Conservation (phyloP, 2,113 vertebrate species). For the Ploceus nigricollis region DNA sequence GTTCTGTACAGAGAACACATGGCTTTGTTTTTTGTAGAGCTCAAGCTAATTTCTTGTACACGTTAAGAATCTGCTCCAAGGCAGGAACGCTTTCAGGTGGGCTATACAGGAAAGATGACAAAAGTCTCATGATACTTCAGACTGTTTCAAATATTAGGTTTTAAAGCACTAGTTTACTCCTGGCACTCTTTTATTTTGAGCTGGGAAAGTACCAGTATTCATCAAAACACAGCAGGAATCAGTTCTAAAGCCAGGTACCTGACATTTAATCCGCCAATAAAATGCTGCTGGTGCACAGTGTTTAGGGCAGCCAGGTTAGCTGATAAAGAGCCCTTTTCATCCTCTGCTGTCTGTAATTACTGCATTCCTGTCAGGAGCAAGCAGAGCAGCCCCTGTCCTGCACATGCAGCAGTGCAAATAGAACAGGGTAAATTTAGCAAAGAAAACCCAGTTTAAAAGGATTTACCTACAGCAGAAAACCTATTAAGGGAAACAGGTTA, state of each 20-base stretch:
- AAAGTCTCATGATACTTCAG: not conserved
- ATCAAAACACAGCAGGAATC: slow-evolving; percentile 28
- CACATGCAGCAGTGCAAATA: not conserved
- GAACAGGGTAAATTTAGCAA: not conserved
- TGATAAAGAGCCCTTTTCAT: not conserved
- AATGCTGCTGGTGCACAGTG: not conserved
- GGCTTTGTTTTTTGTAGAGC: not conserved
- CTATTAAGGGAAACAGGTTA: not conserved
- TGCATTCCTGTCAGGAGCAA: not conserved
- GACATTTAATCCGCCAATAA: slow-evolving; percentile 8
- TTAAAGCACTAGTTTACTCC: not conserved
- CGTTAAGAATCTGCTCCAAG: not conserved
- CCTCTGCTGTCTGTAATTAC: slow-evolving; percentile 25
- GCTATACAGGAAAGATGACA: not conserved
- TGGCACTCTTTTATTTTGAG: not conserved
- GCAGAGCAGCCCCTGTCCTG: not conserved
- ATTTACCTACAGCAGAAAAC: not conserved
- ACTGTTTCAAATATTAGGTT: not conserved
- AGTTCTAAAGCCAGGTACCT: not conserved
- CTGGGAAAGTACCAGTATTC: slow-evolving; percentile 12
- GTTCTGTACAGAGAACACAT: not conserved
- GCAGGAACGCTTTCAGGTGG: not conserved
- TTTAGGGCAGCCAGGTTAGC: slow-evolving; percentile 27
- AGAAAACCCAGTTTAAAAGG: not conserved
- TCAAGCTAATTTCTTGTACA: not conserved